Conservation (phyloP, 2,113 vertebrate genomes). For the Pelobates fuscus region DNA sequence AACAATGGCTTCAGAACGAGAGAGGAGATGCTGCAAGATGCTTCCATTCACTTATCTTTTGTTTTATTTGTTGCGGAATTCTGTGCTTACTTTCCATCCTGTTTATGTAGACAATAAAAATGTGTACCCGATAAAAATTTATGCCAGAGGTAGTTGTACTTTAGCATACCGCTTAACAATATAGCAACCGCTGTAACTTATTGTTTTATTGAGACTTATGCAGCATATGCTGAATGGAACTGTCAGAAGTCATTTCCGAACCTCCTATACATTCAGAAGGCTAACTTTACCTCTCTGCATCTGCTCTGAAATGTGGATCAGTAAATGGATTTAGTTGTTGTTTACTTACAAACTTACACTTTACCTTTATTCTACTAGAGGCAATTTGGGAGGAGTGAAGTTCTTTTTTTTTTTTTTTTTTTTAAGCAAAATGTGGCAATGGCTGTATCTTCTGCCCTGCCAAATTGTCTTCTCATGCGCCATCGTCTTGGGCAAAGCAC, state of each 20-base stretch:
- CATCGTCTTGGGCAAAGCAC: no score
- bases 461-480: no score
- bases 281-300: background rate
- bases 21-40: background rate
- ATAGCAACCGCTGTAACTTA: constrained; percentile 18
- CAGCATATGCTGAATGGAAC: constrained; percentile 6
- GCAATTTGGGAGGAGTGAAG: no score
- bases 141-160: constrained; percentile 17
- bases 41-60: background rate
- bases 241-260: constrained; percentile 19
- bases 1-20: background rate
- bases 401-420: no score
- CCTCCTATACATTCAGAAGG: background rate
- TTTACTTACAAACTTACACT: no score
- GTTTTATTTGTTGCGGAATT: background rate
- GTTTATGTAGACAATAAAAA: constrained; percentile 11
- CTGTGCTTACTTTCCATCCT: constrained; percentile 11
- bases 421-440: no score
- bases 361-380: no score
- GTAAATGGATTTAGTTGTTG: no score
- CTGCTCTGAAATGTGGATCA: background rate
- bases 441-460: no score
- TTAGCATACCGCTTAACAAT: constrained; percentile 19
- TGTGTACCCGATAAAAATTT: constrained; percentile 7
- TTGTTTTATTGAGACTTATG: background rate